Base-by-base conservation (phyloP, 2,113 vertebrate species). In the Lagenorhynchus albirostris region DNA sequence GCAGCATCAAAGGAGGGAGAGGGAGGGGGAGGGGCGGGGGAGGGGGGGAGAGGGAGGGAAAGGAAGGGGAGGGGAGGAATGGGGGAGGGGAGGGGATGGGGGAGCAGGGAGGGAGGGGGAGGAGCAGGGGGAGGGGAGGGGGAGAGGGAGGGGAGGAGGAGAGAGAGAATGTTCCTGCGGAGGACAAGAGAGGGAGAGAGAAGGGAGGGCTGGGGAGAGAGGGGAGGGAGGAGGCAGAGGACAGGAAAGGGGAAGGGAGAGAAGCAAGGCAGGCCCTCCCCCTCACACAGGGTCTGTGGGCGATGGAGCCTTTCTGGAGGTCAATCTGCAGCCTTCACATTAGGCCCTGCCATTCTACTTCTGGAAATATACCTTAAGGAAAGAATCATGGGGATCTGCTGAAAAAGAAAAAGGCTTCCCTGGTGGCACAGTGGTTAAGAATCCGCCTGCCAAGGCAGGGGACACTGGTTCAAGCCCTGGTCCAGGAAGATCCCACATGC, bases 61-160 rank as follows among this genome's bases (percentile, higher is more conserved):
- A 12, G 5, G 7, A 33, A 5, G 20, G 3, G 20, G 7, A 12
- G 8, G 41, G 41, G 41, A 41, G 41, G 41, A 41, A 41, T 6
- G 41, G 41, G 41, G 41, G 44, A 4, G 50, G 38, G 44, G 41
- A 44, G 44, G 44, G 44, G 44, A 44, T 8, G 44, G 41, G 5
- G 44, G 44, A 4, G 50, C 6, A 9, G 7, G 18, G 8, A 11
- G 8, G 6, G 11, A 11, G 25, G 26, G 25, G 7, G 12, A 63
- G 26, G 31, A 33, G 2, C 8, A 11, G 7, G 8, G 26, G 0
- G 0, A 18, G 13, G 38, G 0, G 7, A 25, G 6, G 11, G 41
- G 17, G 26, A 0, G 4, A 5, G 14, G 25, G 17, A 71, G 36
- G 25, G 21, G 50, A 2, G 3, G 9, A 14, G 5, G 14, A 23